Base-by-base conservation (phyloP, 2,113 vertebrate genomes). In the Myodes glareolus region DNA sequence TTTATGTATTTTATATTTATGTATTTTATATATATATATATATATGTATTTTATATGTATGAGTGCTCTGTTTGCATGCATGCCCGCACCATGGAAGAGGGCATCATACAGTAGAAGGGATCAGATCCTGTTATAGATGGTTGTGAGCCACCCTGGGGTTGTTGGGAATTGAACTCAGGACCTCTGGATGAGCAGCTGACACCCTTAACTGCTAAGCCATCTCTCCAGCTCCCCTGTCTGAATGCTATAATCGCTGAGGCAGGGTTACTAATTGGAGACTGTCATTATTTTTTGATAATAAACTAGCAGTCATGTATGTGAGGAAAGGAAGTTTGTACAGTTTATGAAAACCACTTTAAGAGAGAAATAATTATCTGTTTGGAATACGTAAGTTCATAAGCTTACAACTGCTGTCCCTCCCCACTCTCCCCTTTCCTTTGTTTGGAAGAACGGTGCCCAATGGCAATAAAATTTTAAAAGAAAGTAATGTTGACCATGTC, bases 341-440 rank as follows among this genome's bases (percentile, higher is more conserved):
- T 61, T 82, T 88, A 47, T 68, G 61, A 75, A 36, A 68, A 47
- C 4, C 11, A 29, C 68, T 88, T 95, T 75, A 65, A 90, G 42
- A 63, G 39, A 94, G 29, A 94, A 92, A 95, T 85, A 96, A 81
- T 95, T 93, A 82, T 92, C 68, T 94, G 11, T 19, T 67, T 88
- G 58, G 72, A 88, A 27, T 45, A 73, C 1, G 1, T 58, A 8
- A 84, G 70, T 84, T 95, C 88, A 77, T 70, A 1, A 27, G 85
- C 76, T 55, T 55, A 68, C 25, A 68, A 5, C 10, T 55, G 50
- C 3, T 55, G 14, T n/a, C n/a, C 0, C 2, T 3, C 19, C 6
- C 4, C 17, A 55, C 5, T 7, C 42, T 17, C 3, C 13, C 12
- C 12, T 21, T 68, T 36, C 21, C 19, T 47, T 9, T 52, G 63